Percentiles rank a stretch among this genome's conserved stretches.
phyloP scores from a whole-genome alignment of 2,113 vertebrate genomes.

The Macroglossus sobrinus region DNA sequence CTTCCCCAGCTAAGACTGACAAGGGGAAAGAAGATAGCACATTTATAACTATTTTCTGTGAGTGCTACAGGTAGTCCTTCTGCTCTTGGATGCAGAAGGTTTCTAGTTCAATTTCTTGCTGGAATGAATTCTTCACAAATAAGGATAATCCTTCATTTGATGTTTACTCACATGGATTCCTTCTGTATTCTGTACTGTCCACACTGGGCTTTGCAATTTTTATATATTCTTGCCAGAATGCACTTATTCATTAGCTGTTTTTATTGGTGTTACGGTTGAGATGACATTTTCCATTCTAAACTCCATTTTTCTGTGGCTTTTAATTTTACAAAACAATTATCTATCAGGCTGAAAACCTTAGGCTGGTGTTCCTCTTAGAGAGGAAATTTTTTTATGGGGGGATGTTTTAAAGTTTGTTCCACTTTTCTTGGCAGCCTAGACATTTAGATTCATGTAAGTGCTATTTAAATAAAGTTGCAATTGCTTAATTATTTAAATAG shows the following conservation, averaged over 20 bases:
- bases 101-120: conserved; percentile 78
- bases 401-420: conserved; percentile 53
- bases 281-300: conserved; percentile 74
- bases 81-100: conserved; percentile 63
- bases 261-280: conserved; percentile 77
- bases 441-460: conserved; percentile 65
- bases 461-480: conserved; percentile 75
- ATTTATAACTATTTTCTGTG: background rate
- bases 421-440: conserved; percentile 62
- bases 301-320: conserved; percentile 72
- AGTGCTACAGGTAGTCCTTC: conserved; percentile 62
- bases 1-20: background rate
- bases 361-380: conserved; percentile 48
- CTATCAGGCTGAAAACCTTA: conserved; percentile 48
- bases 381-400: conserved; percentile 30
- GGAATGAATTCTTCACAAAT: conserved; percentile 79
- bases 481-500: conserved; percentile 75
- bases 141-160: conserved; percentile 79
- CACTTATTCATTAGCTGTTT: conserved; percentile 77
- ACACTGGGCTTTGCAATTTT: conserved; percentile 68
- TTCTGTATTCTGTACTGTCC: conserved; percentile 72
- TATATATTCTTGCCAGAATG: conserved; percentile 77
- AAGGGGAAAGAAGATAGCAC: background rate
- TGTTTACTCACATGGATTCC: conserved; percentile 79
- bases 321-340: conserved; percentile 76